Conservation (phyloP, 2,888 invertebrate genomes). For the Yponomeuta sedellus region DNA sequence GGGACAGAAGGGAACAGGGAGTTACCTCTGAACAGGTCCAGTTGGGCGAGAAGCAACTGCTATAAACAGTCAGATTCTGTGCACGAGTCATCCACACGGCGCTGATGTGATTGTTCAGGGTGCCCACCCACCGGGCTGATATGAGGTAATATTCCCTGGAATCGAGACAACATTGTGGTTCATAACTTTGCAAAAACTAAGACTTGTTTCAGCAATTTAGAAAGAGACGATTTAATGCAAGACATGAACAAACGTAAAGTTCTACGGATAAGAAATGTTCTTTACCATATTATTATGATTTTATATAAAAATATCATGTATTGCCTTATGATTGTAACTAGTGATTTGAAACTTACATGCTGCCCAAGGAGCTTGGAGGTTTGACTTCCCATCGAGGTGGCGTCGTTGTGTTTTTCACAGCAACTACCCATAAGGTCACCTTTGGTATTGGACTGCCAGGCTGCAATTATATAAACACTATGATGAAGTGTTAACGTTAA, state of each 20-base stretch:
- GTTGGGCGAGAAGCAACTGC: constrained; percentile 88
- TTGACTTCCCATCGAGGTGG: constrained; percentile 80
- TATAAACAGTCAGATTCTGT: constrained; percentile 93
- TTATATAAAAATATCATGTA: no score
- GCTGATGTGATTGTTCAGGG: constrained; percentile 85
- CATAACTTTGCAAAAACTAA: no score
- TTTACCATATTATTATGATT: no score
- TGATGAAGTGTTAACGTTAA: no score
- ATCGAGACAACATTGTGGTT: constrained; percentile 23
- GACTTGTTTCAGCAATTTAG: no score
- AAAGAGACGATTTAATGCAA: no score
- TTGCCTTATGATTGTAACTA: not conserved
- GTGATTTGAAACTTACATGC: constrained; percentile 80
- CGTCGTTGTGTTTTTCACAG: constrained; percentile 81
- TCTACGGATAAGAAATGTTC: no score
- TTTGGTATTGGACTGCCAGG: constrained; percentile 92
- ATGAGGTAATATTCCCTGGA: constrained; percentile 93
- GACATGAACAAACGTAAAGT: no score
- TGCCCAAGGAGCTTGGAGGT: constrained; percentile 85
- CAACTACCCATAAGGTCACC: constrained; percentile 88
- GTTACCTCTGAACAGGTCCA: constrained; percentile 90
- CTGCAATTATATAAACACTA: constrained; percentile 51
- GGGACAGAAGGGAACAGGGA: no score
- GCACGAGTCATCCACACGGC: constrained; percentile 96
- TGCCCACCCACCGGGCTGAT: constrained; percentile 92